These are phyloP conservation scores for Apteryx mantelli DNA, from an alignment of 2,113 vertebrate genomes.

Conservation along the genomic window DNA sequence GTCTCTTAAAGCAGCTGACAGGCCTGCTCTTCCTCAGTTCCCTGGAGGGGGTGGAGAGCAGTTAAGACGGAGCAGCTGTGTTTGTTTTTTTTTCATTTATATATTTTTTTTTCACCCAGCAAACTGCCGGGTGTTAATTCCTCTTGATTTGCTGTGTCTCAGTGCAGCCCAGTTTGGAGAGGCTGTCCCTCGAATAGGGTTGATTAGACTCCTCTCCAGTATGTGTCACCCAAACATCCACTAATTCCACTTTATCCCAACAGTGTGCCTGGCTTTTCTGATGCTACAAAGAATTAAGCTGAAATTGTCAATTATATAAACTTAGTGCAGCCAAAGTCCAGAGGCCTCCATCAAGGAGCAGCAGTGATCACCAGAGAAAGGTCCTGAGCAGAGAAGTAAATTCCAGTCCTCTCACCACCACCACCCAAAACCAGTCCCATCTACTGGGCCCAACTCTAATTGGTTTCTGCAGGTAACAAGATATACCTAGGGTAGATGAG, in stretches of 20 bases:
- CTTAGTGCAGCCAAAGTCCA: not conserved
- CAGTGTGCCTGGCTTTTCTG: not conserved
- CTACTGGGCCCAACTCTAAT: not conserved
- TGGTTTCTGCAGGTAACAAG: not conserved
- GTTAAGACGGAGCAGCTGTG: constrained; percentile 48
- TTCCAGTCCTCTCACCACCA: not conserved
- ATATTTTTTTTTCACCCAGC: not conserved
- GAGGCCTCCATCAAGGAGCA: not conserved
- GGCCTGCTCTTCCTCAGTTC: constrained; percentile 23
- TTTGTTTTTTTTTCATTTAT: constrained; percentile 23
- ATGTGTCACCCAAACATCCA: constrained; percentile 42
- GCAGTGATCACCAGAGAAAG: not conserved
- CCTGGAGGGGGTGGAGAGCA: not conserved
- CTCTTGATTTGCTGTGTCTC: constrained; percentile 47
- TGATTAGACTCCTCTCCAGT: constrained; percentile 50
- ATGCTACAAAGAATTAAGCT: not conserved
- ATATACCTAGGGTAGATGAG: not conserved
- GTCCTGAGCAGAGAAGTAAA: not conserved
- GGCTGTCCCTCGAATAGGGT: not conserved
- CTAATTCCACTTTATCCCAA: constrained; percentile 33
- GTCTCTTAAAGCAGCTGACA: constrained; percentile 26
- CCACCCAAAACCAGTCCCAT: not conserved
- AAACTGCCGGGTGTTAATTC: constrained; percentile 43
- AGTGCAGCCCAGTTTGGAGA: constrained; percentile 37
- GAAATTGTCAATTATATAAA: not conserved